Conservation (phyloP, 2,888 invertebrate genomes). For the Heliconius cydno region DNA sequence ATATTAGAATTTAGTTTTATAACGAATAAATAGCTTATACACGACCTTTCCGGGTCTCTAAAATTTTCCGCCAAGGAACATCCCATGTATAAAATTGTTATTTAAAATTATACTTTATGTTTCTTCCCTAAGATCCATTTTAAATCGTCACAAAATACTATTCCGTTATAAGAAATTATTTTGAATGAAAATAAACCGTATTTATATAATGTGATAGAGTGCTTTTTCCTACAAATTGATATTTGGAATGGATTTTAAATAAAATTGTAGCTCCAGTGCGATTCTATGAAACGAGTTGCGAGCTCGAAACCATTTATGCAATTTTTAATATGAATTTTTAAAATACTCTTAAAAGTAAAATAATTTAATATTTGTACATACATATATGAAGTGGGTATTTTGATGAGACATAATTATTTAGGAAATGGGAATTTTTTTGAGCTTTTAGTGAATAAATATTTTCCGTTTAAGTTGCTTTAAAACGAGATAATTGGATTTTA, state of each 20-base stretch:
- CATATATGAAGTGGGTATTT: constrained; percentile 14
- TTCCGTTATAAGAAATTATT: too few species aligned
- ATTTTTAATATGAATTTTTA: constrained; percentile 24
- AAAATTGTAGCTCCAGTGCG: constrained; percentile 23
- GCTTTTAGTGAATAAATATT: neutral
- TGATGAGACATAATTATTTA: constrained; percentile 16
- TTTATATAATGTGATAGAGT: neutral
- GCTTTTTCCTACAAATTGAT: neutral
- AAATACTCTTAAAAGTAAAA: constrained; percentile 14
- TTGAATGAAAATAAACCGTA: neutral
- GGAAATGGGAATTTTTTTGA: neutral
- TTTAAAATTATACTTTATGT: neutral
- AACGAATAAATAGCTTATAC: constrained; percentile 17
- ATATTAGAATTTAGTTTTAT: constrained; percentile 15
- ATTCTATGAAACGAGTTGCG: constrained; percentile 29
- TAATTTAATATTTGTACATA: constrained; percentile 14
- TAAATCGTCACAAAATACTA: neutral
- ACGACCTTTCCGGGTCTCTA: constrained; percentile 24
- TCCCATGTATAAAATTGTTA: neutral
- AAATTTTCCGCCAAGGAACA: constrained; percentile 14
- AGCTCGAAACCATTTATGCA: constrained; percentile 24
- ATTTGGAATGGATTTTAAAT: constrained; percentile 14
- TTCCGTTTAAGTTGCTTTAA: neutral
- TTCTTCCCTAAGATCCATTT: neutral
- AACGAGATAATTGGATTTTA: neutral